Percentiles rank a stretch among this genome's conserved stretches.
phyloP scores from a whole-genome alignment of 1,140 invertebrate genomes.

The Dendrolimus kikuchii region DNA sequence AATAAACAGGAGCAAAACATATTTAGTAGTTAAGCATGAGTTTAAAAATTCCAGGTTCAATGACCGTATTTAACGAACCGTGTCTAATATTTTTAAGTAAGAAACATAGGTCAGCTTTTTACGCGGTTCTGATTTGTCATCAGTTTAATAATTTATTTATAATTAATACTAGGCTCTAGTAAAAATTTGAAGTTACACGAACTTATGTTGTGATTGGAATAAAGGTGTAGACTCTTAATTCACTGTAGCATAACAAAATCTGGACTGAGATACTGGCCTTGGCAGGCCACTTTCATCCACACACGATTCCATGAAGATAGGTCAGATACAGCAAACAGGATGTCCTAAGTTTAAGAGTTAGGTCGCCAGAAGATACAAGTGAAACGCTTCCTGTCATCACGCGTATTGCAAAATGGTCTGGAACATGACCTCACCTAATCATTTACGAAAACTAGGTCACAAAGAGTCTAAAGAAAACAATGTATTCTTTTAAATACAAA shows the following conservation, averaged over 20 bases:
- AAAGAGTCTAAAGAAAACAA: not conserved
- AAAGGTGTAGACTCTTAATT: not conserved
- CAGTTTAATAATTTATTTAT: no score
- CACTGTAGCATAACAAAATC: not conserved
- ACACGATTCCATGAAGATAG: conserved; percentile 13
- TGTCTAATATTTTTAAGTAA: no score
- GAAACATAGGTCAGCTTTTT: no score
- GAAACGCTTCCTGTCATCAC: conserved; percentile 35
- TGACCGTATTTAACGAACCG: no score
- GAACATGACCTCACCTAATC: conserved; percentile 34
- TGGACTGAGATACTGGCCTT: conserved; percentile 13
- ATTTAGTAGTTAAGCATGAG: no score
- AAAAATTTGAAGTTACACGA: not conserved
- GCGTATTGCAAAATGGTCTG: conserved; percentile 9
- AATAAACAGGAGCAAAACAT: no score
- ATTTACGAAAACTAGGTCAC: conserved; percentile 21
- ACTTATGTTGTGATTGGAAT: not conserved
- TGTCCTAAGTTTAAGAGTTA: conserved; percentile 18
- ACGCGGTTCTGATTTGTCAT: no score
- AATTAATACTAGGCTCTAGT: no score
- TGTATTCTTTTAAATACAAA: no score
- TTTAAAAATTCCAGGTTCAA: no score
- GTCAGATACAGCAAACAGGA: conserved; percentile 16
- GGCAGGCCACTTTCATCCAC: conserved; percentile 28
- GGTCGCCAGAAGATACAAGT: conserved; percentile 18